Base-by-base conservation (phyloP, 2,797 vertebrate genomes). In the Selene dorsalis region DNA sequence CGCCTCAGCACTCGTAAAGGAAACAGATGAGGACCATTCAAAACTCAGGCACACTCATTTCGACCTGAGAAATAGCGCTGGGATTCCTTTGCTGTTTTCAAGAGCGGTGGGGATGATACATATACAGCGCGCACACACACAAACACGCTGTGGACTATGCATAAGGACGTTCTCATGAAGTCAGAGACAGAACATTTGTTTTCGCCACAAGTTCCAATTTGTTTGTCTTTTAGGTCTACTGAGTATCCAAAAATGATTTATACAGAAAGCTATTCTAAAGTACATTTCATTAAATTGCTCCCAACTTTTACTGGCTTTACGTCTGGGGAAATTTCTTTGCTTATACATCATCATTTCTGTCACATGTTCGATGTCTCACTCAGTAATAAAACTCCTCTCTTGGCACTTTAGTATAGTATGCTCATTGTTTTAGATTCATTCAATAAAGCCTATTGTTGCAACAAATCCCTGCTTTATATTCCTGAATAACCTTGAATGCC, bases 401-500 rank as follows among this genome's bases (percentile, higher is more conserved):
- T 67, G 11, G 43, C 57, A 72, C 71, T 81, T 76, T 73, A 28
- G 43, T 74, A 84, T 77, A 75, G 70, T 69, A 53, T 64, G 59
- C 79, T 79, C 75, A 84, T 75, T 74, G 73, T 75, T 84, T 80
- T 78, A 69, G 26, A 75, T 60, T 87, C 73, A 84, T 84, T 87
- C 83, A 88, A 87, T 89, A 69, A 88, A 87, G 59, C 64, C 73
- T 48, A 83, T 82, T 89, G 77, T 90, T 89, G 64, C 64, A 86
- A 83, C 84, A 89, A 91, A 92, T 91, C 72, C 85, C 86, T 76
- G 72, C 84, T 91, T 91, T 85, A 88, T 88, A 90, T 87, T 90
- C 79, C 79, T 77, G 80, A 91, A 92, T 91, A 92, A 94, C 92
- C 91, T 93, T 93, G 89, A 91, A 86, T 89, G 85, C 64, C 47